phyloP scores from a whole-genome alignment of 2,888 invertebrate genomes.

The Lymantria monacha region DNA sequence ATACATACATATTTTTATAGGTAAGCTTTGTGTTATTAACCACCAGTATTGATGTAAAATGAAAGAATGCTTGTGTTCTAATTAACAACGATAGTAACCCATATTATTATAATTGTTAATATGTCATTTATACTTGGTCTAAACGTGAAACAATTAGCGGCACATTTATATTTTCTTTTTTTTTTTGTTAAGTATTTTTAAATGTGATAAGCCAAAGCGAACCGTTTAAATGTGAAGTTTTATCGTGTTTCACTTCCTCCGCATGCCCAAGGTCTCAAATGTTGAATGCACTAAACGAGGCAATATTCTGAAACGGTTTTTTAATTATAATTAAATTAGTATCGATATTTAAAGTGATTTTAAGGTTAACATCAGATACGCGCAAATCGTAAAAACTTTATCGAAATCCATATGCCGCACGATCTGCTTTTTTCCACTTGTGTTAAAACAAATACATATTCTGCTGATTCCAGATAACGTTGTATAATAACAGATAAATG shows the following conservation, averaged over 20 bases:
- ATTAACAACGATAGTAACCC: slow-evolving; percentile 20
- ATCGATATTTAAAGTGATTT: too few relatives aligned
- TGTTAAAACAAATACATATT: too few relatives aligned
- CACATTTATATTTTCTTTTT: too few relatives aligned
- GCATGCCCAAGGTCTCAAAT: background rate
- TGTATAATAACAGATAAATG: too few relatives aligned
- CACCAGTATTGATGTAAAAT: slow-evolving; percentile 37
- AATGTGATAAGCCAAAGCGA: slow-evolving; percentile 27
- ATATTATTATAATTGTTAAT: slow-evolving; percentile 17
- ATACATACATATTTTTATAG: slow-evolving; percentile 1
- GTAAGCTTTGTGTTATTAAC: slow-evolving; percentile 61
- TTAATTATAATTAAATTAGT: too few relatives aligned
- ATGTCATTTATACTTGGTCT: slow-evolving; percentile 1
- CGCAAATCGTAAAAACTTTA: too few relatives aligned
- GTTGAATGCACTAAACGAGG: too few relatives aligned
- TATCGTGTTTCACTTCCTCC: background rate
- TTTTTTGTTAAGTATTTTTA: slow-evolving; percentile 35
- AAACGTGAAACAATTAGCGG: slow-evolving; percentile 18
- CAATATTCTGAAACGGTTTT: too few relatives aligned
- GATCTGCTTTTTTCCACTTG: too few relatives aligned
- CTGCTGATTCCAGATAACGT: too few relatives aligned
- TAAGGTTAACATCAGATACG: too few relatives aligned
- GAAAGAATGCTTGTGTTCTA: slow-evolving; percentile 51
- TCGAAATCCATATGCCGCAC: too few relatives aligned
- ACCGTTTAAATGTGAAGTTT: slow-evolving; percentile 10